Base-by-base conservation (phyloP, 2,113 vertebrate species). In the Planiliza haematocheilus region DNA sequence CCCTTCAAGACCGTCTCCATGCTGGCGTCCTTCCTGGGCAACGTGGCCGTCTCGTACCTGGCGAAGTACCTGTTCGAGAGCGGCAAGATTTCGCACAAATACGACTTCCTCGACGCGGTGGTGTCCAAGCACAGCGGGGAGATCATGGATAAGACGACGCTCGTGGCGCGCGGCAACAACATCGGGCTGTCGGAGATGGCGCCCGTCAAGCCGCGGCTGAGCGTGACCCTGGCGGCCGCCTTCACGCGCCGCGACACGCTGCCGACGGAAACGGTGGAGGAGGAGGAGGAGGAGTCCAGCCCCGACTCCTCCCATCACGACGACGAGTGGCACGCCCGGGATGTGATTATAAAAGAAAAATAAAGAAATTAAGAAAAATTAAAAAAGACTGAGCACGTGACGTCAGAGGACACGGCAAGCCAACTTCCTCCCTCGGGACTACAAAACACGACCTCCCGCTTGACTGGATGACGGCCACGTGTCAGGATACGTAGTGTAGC, bases 31-130 rank as follows among this genome's bases (percentile, higher is more conserved):
- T 98, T 99, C 72, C 46, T 97, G 43, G 93, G 93, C 21, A 99
- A 99, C 5, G 93, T 98, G 20, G 83, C 56, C 2, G 77, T 99
- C 70, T 99, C 98, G 45, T 94, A 98, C 84, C 87, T 98, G 86
- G 96, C 95, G 52, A 99, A 98, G 88, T 99, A 98, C 68, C 92
- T 99, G 49, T 99, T 99, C 80, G 98, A 99, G 89, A 99, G 96
- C n/a, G 97, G 97, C 74, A 96, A 72, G 71, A 91, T 99, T 82
- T 95, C 96, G 18, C 96, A 97, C 42, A 99, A 97, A 83, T 93
- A 98, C 70, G 98, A 99, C 92, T 94, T 98, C 52, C 94, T 99
- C 20, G 96, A 99, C 77, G 96, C 97, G 0, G 97, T 99, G 70
- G 95, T 99, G 64, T 95, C 97, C 51, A 96, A 94, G 84, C 92